Conservation (phyloP, 2,888 invertebrate species). For the Malthinus seriepunctatus region DNA sequence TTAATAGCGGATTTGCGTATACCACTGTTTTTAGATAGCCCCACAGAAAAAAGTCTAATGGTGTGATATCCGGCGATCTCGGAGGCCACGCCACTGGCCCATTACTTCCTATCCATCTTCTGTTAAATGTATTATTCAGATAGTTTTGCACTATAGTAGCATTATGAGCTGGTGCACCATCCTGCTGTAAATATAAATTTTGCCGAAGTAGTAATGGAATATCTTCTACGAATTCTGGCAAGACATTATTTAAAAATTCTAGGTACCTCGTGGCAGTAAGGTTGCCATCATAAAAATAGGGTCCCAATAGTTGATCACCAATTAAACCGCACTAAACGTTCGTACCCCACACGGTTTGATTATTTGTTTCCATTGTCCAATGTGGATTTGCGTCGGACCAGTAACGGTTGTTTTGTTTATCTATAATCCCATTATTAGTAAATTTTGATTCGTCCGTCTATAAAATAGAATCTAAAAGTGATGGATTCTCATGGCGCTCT, state of each 20-base stretch:
- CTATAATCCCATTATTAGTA: neutral
- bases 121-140: no score
- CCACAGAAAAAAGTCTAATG: no score
- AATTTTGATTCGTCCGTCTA: neutral
- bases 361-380: neutral
- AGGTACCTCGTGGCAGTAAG: neutral
- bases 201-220: no score
- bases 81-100: no score
- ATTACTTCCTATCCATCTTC: no score
- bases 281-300: neutral
- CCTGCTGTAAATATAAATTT: no score
- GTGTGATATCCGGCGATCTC: no score
- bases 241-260: neutral
- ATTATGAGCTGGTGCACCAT: no score
- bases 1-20: no score
- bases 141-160: no score
- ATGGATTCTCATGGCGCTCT: neutral
- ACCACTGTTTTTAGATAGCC: no score
- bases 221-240: neutral
- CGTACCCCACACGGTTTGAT: neutral
- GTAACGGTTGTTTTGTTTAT: neutral
- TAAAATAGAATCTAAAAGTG: neutral
- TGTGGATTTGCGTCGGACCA: neutral
- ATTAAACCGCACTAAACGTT: neutral
- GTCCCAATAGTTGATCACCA: neutral